Conservation (phyloP, 2,113 vertebrate genomes). For the Scophthalmus maximus region DNA sequence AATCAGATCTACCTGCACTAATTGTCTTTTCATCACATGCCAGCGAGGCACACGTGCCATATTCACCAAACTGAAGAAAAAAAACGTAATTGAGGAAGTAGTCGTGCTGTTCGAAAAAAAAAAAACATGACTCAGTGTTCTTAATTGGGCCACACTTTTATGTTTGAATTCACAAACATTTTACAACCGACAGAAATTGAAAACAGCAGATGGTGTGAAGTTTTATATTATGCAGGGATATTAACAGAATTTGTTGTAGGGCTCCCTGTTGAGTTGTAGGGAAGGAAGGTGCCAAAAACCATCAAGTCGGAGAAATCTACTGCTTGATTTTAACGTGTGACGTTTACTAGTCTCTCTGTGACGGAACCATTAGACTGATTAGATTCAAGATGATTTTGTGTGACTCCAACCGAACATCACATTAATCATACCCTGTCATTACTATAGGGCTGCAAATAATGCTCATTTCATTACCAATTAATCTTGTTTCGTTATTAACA, state of each 20-base stretch:
- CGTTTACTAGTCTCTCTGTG: conserved; percentile 12
- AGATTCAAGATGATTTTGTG: conserved; percentile 1
- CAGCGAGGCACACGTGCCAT: not conserved
- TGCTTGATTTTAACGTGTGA: conserved; percentile 24
- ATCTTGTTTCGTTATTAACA: not conserved
- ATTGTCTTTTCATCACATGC: not conserved
- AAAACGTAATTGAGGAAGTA: conserved; percentile 29
- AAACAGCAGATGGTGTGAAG: conserved; percentile 68
- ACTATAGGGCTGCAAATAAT: not conserved
- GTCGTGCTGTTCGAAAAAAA: conserved; percentile 22
- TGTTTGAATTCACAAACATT: conserved; percentile 50
- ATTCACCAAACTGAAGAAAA: conserved; percentile 13
- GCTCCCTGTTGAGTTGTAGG: conserved; percentile 43
- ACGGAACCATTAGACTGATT: conserved; percentile 28
- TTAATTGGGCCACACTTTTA: conserved; percentile 40
- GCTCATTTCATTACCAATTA: not conserved
- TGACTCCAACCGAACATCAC: not conserved
- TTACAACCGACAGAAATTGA: conserved; percentile 55
- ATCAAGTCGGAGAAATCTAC: conserved; percentile 29
- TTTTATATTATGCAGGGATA: conserved; percentile 52
- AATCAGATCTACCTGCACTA: conserved; percentile 20
- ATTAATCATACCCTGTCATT: not conserved
- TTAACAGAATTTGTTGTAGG: conserved; percentile 56
- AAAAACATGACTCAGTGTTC: conserved; percentile 35
- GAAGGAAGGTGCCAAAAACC: conserved; percentile 44